phyloP scores from a whole-genome alignment of 2,113 vertebrate genomes.

The Mystacornis crossleyi region DNA sequence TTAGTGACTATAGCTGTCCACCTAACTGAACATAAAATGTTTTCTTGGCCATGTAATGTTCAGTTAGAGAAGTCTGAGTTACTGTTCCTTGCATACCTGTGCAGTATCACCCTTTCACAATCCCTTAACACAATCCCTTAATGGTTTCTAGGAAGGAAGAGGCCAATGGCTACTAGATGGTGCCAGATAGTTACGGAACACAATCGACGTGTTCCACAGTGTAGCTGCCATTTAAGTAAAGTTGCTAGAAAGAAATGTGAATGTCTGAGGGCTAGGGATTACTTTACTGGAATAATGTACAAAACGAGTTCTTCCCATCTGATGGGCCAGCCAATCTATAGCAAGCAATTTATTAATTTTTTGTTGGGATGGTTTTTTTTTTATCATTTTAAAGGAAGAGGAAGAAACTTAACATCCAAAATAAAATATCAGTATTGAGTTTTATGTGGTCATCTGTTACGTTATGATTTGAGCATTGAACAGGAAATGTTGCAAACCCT shows the following conservation, averaged over 20 bases:
- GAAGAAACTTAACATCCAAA: neutral
- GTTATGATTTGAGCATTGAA: neutral
- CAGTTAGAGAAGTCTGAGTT: neutral
- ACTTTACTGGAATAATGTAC: neutral
- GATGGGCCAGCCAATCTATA: neutral
- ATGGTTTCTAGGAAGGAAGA: neutral
- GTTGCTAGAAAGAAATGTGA: neutral
- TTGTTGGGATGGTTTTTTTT: neutral
- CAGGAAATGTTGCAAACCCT: neutral
- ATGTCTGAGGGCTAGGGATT: neutral
- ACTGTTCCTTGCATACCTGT: neutral
- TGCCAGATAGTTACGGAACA: slow-evolving; percentile 63
- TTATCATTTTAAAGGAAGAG: neutral
- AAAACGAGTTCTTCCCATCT: neutral
- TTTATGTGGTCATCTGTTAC: neutral
- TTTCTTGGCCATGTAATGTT: neutral
- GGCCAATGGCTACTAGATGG: slow-evolving; percentile 29
- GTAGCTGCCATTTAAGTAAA: neutral
- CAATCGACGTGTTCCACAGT: neutral
- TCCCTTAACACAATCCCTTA: neutral
- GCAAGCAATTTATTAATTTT: neutral
- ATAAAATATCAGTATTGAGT: neutral
- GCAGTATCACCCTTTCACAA: neutral
- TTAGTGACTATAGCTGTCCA: neutral
- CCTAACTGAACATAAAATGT: neutral